Evolutionary conservation across 2,888 invertebrate genomes (phyloP).

Genomic region (Phortica okadai): DNA sequence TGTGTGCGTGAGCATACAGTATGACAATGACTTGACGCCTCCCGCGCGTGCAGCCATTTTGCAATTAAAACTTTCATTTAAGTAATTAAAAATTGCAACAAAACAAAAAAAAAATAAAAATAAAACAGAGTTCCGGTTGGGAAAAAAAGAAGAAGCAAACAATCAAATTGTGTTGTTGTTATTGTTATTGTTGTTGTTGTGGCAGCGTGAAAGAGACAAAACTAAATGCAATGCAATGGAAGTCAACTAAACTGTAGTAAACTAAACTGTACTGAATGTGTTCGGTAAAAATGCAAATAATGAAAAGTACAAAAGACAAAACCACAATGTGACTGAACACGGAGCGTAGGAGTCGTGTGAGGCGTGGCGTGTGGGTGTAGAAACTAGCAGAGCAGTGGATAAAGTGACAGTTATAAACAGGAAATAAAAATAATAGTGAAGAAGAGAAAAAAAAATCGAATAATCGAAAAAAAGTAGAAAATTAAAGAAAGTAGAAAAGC

Average conservation of each 20-base stretch:
- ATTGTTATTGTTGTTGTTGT: background rate
- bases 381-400: background rate
- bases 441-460: background rate
- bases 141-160: conserved; percentile 41
- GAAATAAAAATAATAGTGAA: conserved; percentile 11
- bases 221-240: conserved; percentile 41
- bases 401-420: conserved; percentile 18
- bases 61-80: conserved; percentile 76
- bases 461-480: background rate
- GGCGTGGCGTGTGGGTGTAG: background rate
- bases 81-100: conserved; percentile 75
- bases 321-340: conserved; percentile 38
- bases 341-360: background rate
- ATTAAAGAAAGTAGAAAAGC: background rate
- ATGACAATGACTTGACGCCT: background rate
- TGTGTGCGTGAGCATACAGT: too few relatives aligned
- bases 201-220: background rate
- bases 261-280: conserved; percentile 49
- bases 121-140: background rate
- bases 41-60: conserved; percentile 64
- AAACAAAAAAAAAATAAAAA: conserved; percentile 64
- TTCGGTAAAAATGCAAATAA: conserved; percentile 17
- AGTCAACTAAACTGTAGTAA: conserved; percentile 56
- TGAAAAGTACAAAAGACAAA: conserved; percentile 53
- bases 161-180: conserved; percentile 58